These are phyloP conservation scores for Crocidura indochinensis DNA, from an alignment of 2,797 vertebrate species.

Conservation along the genomic window DNA sequence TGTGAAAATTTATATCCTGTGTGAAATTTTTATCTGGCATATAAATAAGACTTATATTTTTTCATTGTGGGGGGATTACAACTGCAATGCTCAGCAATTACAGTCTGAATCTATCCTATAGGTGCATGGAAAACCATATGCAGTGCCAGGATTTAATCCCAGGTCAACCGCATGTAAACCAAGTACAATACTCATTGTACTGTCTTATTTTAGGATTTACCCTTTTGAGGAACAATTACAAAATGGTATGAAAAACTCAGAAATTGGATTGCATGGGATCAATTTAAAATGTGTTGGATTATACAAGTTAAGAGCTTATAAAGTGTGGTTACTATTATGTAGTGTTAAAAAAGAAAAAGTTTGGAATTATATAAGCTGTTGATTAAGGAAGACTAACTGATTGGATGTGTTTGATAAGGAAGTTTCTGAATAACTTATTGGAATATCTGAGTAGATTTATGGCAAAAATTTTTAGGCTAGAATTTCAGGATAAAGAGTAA, in stretches of 20 bases:
- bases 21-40: slow-evolving; percentile 8
- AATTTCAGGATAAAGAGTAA: not conserved
- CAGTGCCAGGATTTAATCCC: no score
- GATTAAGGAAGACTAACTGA: not conserved
- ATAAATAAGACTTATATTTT: slow-evolving; percentile 33
- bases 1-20: slow-evolving; percentile 42
- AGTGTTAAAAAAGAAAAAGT: not conserved
- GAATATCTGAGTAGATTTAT: not conserved
- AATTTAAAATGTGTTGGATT: not conserved
- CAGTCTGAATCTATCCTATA: no score
- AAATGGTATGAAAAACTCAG: not conserved
- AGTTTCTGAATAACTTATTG: not conserved
- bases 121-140: no score
- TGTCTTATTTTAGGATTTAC: no score
- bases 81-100: no score
- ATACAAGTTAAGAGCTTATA: not conserved
- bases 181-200: no score
- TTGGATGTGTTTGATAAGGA: not conserved
- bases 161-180: no score
- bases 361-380: not conserved
- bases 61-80: no score
- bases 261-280: not conserved
- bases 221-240: not conserved
- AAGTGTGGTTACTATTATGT: not conserved
- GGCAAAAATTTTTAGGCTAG: not conserved